Conservation (phyloP, 2,797 vertebrate genomes). For the Acanthiza pusilla region DNA sequence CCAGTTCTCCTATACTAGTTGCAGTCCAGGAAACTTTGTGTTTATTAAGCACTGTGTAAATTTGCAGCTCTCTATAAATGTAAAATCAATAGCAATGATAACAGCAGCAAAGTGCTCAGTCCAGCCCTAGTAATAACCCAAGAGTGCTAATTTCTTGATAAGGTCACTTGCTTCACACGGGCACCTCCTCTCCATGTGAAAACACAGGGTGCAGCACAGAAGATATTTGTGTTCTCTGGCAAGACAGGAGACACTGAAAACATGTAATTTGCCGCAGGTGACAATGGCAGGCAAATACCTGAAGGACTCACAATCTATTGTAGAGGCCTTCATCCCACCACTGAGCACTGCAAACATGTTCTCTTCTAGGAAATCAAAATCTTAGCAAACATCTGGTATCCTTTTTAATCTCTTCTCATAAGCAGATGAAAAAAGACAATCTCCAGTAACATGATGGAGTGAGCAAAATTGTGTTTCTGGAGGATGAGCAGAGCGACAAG, state of each 20-base stretch:
- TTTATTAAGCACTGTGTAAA: constrained; percentile 60
- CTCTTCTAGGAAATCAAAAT: background rate
- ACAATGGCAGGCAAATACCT: background rate
- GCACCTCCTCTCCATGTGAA: background rate
- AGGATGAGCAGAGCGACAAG: rapidly evolving
- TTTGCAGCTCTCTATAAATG: constrained; percentile 52
- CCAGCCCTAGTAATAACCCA: constrained; percentile 12
- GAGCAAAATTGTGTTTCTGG: background rate
- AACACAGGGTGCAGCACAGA: background rate
- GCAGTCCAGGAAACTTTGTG: constrained; percentile 40
- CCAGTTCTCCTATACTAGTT: background rate
- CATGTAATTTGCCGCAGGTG: background rate
- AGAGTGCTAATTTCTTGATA: constrained; percentile 24
- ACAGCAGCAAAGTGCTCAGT: constrained; percentile 34
- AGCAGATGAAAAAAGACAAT: background rate
- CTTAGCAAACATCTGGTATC: background rate
- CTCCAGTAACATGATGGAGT: background rate
- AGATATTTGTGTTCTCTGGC: background rate
- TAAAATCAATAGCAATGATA: constrained; percentile 56
- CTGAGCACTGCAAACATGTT: background rate
- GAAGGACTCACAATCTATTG: background rate
- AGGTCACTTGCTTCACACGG: background rate
- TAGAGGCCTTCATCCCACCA: background rate
- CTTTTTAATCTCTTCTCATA: background rate
- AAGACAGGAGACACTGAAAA: background rate